phyloP scores from a whole-genome alignment of 2,888 invertebrate genomes.

The Liodrosophila aerea region DNA sequence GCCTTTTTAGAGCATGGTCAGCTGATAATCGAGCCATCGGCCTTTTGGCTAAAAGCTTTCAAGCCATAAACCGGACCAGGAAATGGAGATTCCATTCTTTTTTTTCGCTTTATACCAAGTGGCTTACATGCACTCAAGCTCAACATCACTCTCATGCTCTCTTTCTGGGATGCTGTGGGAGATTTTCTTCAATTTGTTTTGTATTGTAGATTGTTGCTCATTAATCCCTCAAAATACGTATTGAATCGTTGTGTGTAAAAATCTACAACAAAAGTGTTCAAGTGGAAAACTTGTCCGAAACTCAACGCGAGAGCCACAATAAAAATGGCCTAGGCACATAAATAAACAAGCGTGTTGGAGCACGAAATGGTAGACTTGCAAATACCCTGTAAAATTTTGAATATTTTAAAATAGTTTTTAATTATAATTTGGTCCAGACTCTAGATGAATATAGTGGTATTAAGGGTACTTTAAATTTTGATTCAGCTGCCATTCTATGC shows the following conservation, averaged over 20 bases:
- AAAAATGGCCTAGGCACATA: conserved; percentile 44
- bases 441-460: too few species aligned
- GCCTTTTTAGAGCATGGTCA: conserved; percentile 33
- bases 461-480: too few species aligned
- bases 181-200: conserved; percentile 71
- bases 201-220: conserved; percentile 70
- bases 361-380: conserved; percentile 1
- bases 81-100: too few species aligned
- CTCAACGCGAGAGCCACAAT: conserved; percentile 12
- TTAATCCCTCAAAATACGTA: conserved; percentile 72
- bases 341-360: conserved; percentile 41
- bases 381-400: conserved; percentile 12
- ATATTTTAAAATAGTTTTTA: not conserved
- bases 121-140: conserved; percentile 68
- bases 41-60: conserved; percentile 65
- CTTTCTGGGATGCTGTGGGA: conserved; percentile 14
- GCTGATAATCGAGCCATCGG: conserved; percentile 63
- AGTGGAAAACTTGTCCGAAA: conserved; percentile 67
- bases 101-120: conserved; percentile 63
- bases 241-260: conserved; percentile 59
- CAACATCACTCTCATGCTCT: conserved; percentile 30
- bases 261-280: conserved; percentile 71
- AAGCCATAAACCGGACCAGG: conserved; percentile 64
- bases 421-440: too few species aligned
- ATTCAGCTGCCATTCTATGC: too few species aligned